Base-by-base conservation (phyloP, 2,888 invertebrate genomes). In the Drosophila gaucha region DNA sequence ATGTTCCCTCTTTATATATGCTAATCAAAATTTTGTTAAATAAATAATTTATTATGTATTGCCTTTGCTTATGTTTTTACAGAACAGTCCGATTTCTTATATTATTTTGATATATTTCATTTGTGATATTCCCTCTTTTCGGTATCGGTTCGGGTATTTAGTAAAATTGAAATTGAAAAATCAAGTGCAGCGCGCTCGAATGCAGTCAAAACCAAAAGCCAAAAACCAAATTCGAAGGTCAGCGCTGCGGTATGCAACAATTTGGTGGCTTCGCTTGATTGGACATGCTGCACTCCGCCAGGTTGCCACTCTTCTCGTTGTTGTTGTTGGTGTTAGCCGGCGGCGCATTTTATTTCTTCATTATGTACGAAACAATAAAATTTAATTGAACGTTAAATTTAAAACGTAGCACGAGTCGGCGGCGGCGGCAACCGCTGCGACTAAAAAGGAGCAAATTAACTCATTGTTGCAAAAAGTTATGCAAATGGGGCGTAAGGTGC, bases 361-460 rank as follows among this genome's bases (percentile, higher is more conserved):
- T 79, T 79, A 80, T 74, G 74, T 69, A 63, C 78, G 72, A 77
- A 79, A 80, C 78, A 79, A 79, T 79, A 77, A 80, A 79, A 79
- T 79, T 77, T 80, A 79, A 80, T 79, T 79, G 78, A 80, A 79
- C 78, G 73, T 80, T 79, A 80, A 80, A 79, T 80, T 79, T 80
- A 80, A 77, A 78, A 66, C 74, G 80, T 62, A 80, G 80, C 78
- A 80, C 80, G 80, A 74, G 78, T 38, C 56, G 18, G 28, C 14
- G 16, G 2, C 49, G 43, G 47, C 35, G 30, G 33, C n/a, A 20
- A 39, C 62, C 39, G 30, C 58, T 33, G 55, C 52, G 56, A 60
- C 67, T 55, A 57, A 73, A 70, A 74, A 66, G 63, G 67, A 79
- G 72, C 73, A 79, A 75, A 78, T 78, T 75, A 78, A 76, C 76